Evolutionary conservation across 2,888 invertebrate genomes (phyloP), one percentile per base, ranked within the genome.

Genomic region (Nebria salina): DNA sequence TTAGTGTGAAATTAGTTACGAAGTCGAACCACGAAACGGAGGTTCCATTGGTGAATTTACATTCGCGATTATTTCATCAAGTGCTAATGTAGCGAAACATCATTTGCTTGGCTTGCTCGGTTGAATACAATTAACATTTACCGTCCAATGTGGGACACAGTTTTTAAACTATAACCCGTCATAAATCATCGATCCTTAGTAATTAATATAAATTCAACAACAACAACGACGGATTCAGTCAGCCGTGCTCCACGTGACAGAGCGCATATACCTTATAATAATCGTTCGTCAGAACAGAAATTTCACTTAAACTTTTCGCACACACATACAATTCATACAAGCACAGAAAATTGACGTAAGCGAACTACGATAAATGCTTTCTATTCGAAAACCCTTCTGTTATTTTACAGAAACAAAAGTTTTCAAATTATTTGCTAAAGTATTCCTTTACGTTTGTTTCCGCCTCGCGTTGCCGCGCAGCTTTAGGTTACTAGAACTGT

Each of bases 61-160:
- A 54, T 54, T 54, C 54, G 54, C 54, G 54, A 54, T 54, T 54
- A 15, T 25, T 26, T 20, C 20, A 68, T 68, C 20, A 20, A 68
- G 68, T 26, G 68, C 26, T 20, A 20, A 68, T 20, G 20, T 20
- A 25, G 68, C 68, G 68, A 68, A 68, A 68, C 68, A 26, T 68
- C 20, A 68, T 26, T 68, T 25, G 54, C 54, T 13, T 54, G 54
- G 13, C 54, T 54, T 26, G 68, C 26, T 68, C 68, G 20, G 26
- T 68, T 68, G 68, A 68, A 68, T 68, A 68, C 68, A 68, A 26
- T 68, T 68, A 68, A 68, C 68, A 68, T 68, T 68, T 68, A 68
- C 68, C 68, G 68, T 68, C 68, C 54, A 68, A 68, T 68, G 68
- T 68, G 68, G 68, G 68, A 26, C 68, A 68, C 20, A 68, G 26